Percentiles rank a stretch among this genome's conserved stretches.
phyloP scores from a whole-genome alignment of 2,888 invertebrate genomes.

The Masnerella sp. region DNA sequence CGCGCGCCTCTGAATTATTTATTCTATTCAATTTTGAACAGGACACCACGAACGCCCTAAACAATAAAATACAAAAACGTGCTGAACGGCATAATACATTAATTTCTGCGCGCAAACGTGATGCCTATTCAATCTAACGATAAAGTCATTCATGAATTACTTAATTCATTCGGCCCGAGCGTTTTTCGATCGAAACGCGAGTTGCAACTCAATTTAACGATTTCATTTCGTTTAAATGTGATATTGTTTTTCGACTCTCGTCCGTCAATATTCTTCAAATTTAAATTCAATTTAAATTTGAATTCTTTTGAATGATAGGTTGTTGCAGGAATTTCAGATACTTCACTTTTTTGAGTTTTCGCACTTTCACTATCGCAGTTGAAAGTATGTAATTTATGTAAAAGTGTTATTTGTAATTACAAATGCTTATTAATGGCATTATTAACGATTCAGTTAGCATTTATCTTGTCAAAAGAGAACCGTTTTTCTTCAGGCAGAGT shows the following conservation, averaged over 20 bases:
- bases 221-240: no score
- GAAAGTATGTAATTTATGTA: constrained; percentile 4
- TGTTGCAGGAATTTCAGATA: no score
- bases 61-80: constrained; percentile 37
- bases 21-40: constrained; percentile 37
- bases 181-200: constrained; percentile 12
- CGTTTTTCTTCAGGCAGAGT: neutral
- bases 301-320: no score
- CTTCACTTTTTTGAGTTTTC: no score
- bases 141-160: constrained; percentile 44
- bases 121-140: constrained; percentile 14
- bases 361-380: constrained; percentile 2
- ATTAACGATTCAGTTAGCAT: neutral
- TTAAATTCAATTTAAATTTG: no score
- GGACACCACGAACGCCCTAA: neutral
- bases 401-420: neutral
- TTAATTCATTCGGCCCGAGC: constrained; percentile 31
- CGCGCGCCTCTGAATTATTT: constrained; percentile 46
- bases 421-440: constrained; percentile 11
- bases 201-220: no score
- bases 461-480: neutral
- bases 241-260: no score
- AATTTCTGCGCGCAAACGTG: constrained; percentile 21
- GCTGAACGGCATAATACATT: constrained; percentile 29
- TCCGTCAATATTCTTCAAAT: no score